Base-by-base conservation (phyloP, 2,888 invertebrate species). In the Prenolepis imparis region DNA sequence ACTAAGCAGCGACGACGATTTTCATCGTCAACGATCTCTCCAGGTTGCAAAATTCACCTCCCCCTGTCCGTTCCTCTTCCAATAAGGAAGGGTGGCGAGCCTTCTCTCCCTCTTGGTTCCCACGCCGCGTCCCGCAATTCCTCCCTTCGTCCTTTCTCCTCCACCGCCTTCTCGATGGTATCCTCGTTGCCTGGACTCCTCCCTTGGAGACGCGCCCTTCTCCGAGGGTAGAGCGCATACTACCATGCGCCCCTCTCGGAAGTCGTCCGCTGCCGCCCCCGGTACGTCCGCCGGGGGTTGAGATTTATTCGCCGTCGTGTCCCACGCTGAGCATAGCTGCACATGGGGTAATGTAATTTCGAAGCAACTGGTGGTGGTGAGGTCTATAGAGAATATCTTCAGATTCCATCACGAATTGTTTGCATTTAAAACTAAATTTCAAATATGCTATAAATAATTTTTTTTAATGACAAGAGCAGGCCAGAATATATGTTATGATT, bases 91-190 rank as follows among this genome's bases (percentile, higher is more conserved):
- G 89, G 86, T 86, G 81, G 83, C 63, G 68, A 80, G 83, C 84
- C 82, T 88, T 86, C 85, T 86, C 90, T 89, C 92, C 90, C 92
- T 90, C 88, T 89, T 80, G 84, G 89, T 93, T 93, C 93, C 92
- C 92, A 93, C 92, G 93, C 91, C 89, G 59, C 84, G 68, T 67
- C 72, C 78, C 67, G 86, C n/a, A 52, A 90, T 86, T 88, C 85
- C 87, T 85, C 87, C 84, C 84, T 73, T 83, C 86, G 84, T 78
- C 82, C 73, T 86, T 83, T 86, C 63, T 80, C 84, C 67, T 83
- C 86, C 73, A 84, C 80, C 87, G 84, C 84, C 90, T 84, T 85
- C 88, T 87, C 87, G 88, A 68, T 75, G 85, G 68, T 73, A 78
- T 90, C 85, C 88, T 77, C 67, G 70, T 81, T 86, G 68, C 75